Conservation (phyloP, 2,888 invertebrate species). For the Acanthosepion esculentum region DNA sequence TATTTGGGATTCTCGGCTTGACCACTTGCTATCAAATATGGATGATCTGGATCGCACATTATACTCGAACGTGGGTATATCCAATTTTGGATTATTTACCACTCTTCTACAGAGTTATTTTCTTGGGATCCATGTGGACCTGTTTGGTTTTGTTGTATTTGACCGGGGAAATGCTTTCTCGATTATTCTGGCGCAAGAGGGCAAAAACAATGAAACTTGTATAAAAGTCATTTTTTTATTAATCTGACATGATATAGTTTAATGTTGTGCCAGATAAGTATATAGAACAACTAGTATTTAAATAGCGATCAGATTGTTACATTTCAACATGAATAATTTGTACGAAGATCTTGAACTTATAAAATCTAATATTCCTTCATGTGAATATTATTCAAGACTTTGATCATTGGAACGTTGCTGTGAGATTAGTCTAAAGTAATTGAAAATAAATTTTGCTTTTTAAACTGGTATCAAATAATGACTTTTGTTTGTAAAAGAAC, state of each 20-base stretch:
- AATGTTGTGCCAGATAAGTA: not conserved
- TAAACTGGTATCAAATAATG: not conserved
- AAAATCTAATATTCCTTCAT: not conserved
- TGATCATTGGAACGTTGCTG: too few species aligned
- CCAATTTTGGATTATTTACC: conserved; percentile 88
- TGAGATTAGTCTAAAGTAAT: not conserved
- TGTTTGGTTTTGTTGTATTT: conserved; percentile 67
- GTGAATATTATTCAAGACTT: not conserved
- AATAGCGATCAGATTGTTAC: not conserved
- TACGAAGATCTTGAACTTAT: not conserved
- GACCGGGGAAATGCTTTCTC: conserved; percentile 65
- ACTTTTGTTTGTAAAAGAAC: not conserved
- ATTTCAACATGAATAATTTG: not conserved
- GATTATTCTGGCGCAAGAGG: conserved; percentile 58
- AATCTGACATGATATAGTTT: too few species aligned
- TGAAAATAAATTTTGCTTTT: not conserved
- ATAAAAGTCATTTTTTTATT: not conserved
- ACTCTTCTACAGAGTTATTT: conserved; percentile 83
- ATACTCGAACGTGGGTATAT: conserved; percentile 89
- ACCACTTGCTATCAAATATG: conserved; percentile 51
- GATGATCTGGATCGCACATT: conserved; percentile 72
- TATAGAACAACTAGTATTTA: not conserved
- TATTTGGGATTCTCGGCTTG: conserved; percentile 23
- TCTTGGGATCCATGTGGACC: conserved; percentile 78
- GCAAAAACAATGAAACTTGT: conserved; percentile 16